A percentile compares a stretch with the other conserved stretches of the same genome.
Conservation (phyloP, 2,797 vertebrate genomes). For the Urophycis tenuis region DNA sequence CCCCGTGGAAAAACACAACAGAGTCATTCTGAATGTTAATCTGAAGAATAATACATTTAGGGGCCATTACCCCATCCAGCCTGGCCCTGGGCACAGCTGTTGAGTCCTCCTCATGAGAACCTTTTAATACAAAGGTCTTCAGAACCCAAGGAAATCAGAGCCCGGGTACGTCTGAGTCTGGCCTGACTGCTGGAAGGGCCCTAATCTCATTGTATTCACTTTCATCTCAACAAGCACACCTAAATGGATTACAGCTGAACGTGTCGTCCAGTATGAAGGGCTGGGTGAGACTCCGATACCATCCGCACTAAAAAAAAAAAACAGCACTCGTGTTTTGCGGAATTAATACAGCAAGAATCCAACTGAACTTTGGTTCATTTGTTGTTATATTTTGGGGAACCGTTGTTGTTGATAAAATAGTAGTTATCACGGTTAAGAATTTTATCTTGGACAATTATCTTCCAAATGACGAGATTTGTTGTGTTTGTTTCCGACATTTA, state of each 20-base stretch:
- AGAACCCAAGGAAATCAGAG: not conserved
- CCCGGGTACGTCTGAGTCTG: constrained; percentile 26
- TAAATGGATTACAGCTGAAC: constrained; percentile 49
- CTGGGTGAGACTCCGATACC: constrained; percentile 8
- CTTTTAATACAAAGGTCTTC: constrained; percentile 1
- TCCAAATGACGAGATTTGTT: not conserved
- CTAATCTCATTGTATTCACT: constrained; percentile 56
- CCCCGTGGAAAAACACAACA: not conserved
- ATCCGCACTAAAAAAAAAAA: not conserved
- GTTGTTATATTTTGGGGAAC: not conserved
- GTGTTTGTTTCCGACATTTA: not conserved
- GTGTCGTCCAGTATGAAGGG: constrained; percentile 5
- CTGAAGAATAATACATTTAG: not conserved
- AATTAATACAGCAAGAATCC: not conserved
- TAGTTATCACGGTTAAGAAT: not conserved
- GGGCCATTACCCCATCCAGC: not conserved
- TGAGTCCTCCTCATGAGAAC: not conserved
- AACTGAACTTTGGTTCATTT: not conserved
- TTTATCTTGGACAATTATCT: not conserved
- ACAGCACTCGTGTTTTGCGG: not conserved
- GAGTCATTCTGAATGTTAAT: not conserved
- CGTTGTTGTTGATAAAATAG: not conserved
- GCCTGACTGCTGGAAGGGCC: constrained; percentile 34
- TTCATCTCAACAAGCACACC: constrained; percentile 56
- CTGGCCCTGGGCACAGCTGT: not conserved